Conservation (phyloP, 2,797 vertebrate species). For the Bothrops alternatus region DNA sequence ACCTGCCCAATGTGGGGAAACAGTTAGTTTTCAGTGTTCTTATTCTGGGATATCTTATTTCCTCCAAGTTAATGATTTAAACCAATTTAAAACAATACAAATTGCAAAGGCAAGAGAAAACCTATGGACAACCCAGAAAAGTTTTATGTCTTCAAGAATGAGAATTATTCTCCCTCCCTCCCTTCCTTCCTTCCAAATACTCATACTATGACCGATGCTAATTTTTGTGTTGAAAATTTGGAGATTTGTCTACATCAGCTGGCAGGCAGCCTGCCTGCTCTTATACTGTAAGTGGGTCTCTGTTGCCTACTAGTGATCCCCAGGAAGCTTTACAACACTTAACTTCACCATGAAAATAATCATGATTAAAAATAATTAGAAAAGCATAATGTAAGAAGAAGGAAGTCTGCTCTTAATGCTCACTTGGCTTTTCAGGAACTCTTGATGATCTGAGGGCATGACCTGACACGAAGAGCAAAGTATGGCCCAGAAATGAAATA, state of each 20-base stretch:
- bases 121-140: not conserved
- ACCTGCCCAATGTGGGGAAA: not conserved
- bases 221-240: not conserved
- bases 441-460: slow-evolving; percentile 11
- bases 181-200: not conserved
- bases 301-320: not conserved
- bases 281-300: not conserved
- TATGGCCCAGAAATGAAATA: slow-evolving; percentile 20
- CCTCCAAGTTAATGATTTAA: not conserved
- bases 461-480: slow-evolving; percentile 28
- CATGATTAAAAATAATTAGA: slow-evolving; percentile 10
- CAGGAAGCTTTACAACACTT: not conserved
- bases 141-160: not conserved
- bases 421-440: slow-evolving; percentile 15
- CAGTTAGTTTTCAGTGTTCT: not conserved
- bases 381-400: slow-evolving; percentile 4
- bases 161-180: not conserved
- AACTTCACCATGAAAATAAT: slow-evolving; percentile 6
- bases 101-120: not conserved
- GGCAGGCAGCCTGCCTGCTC: not conserved
- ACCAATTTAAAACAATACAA: not conserved
- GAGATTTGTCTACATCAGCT: not conserved
- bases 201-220: not conserved
- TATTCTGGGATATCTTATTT: not conserved
- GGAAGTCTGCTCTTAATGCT: not conserved